phyloP scores from a whole-genome alignment of 2,888 invertebrate species.

The Ormyrus thymus region DNA sequence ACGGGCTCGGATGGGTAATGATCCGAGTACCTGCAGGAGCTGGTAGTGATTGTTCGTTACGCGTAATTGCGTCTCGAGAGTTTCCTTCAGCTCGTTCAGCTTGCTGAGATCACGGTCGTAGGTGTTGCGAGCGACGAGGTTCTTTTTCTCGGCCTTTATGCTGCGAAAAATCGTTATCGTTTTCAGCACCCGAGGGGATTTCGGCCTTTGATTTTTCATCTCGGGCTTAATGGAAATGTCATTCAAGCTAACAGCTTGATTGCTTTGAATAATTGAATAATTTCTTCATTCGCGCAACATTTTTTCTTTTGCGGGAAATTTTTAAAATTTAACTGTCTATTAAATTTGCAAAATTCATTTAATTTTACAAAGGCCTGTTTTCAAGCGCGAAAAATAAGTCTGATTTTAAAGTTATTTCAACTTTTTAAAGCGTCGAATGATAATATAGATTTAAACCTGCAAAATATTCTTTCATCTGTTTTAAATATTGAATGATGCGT shows the following conservation, averaged over 20 bases:
- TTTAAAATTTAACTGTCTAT: no score
- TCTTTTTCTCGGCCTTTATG: slow-evolving; percentile 56
- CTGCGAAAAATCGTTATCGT: slow-evolving; percentile 52
- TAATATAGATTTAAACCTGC: no score
- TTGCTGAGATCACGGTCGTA: slow-evolving; percentile 64
- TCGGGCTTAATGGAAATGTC: no score
- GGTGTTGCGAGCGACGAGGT: slow-evolving; percentile 56
- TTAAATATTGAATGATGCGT: background rate
- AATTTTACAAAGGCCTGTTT: no score
- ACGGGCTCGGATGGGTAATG: background rate
- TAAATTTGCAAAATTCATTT: no score
- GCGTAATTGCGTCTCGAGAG: slow-evolving; percentile 57
- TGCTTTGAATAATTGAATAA: background rate
- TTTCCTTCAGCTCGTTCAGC: slow-evolving; percentile 59
- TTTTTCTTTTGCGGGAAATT: no score
- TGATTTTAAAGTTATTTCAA: no score
- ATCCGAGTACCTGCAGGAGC: slow-evolving; percentile 59
- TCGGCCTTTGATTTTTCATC: background rate
- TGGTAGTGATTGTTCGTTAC: slow-evolving; percentile 56
- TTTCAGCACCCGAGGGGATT: background rate
- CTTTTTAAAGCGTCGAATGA: no score
- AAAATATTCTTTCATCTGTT: no score
- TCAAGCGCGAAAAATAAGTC: no score
- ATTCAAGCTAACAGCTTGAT: no score
- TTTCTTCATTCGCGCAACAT: background rate